These are phyloP conservation scores for Tetrao urogallus DNA, from an alignment of 2,113 vertebrate genomes.

Conservation along the genomic window DNA sequence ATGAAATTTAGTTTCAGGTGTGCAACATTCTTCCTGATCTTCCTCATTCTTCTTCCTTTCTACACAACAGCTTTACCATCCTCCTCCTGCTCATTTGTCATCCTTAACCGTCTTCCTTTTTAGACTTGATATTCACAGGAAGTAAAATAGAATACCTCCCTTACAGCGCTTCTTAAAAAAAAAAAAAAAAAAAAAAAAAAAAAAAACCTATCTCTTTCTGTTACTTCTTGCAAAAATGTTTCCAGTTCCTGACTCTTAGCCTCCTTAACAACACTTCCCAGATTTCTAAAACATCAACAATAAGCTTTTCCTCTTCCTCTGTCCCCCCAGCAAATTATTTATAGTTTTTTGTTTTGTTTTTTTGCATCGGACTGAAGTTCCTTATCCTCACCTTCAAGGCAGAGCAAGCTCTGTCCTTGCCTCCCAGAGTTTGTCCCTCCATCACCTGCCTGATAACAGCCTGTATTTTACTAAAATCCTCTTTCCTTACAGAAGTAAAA, in stretches of 20 bases:
- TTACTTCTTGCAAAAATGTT: neutral
- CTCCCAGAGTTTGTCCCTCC: neutral
- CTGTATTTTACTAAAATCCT: neutral
- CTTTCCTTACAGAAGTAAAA: neutral
- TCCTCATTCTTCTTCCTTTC: neutral
- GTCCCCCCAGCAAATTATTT: neutral
- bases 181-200: too few species aligned
- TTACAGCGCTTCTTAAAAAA: neutral
- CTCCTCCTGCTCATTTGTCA: neutral
- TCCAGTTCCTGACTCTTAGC: neutral
- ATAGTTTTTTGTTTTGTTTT: neutral
- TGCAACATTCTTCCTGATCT: neutral
- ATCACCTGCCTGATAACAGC: neutral
- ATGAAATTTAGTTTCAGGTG: neutral
- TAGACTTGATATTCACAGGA: neutral
- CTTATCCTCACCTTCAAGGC: neutral
- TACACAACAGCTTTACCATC: neutral
- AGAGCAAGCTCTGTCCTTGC: neutral
- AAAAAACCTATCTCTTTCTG: neutral
- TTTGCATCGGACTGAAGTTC: neutral
- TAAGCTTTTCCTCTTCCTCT: neutral
- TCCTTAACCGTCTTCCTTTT: neutral
- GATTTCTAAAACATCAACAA: neutral
- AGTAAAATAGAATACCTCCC: neutral
- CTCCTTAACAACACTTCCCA: neutral